Percentiles rank a stretch among this genome's conserved stretches.
Conservation (phyloP, 2,888 invertebrate genomes). For the Ormyrus nitidulus region DNA sequence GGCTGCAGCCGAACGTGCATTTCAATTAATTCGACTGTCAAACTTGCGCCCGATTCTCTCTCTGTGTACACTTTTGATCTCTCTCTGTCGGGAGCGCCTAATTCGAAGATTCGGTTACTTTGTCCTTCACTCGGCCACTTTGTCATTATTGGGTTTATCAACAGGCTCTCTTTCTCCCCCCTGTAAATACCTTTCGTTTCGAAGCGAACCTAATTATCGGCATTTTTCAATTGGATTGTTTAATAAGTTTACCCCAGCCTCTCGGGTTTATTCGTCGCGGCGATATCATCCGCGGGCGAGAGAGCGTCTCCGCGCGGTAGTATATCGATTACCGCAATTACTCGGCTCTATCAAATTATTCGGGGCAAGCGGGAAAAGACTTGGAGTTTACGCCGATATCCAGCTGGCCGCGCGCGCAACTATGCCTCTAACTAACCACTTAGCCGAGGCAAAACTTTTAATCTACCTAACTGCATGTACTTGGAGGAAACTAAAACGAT, state of each 20-base stretch:
- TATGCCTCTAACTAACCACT: constrained; percentile 24
- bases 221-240: too few relatives aligned
- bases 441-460: constrained; percentile 35
- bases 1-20: neutral
- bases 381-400: too few relatives aligned
- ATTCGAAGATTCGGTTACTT: neutral
- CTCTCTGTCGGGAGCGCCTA: neutral
- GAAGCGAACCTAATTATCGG: too few relatives aligned
- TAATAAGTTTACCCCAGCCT: too few relatives aligned
- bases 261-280: too few relatives aligned
- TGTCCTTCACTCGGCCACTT: neutral
- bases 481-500: constrained; percentile 2
- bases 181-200: too few relatives aligned
- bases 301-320: too few relatives aligned
- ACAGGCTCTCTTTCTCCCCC: too few relatives aligned
- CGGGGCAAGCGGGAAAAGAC: constrained; percentile 9
- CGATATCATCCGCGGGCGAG: too few relatives aligned
- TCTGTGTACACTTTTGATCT: constrained; percentile 13
- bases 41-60: neutral
- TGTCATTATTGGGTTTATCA: too few relatives aligned
- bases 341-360: constrained; percentile 4
- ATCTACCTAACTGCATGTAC: constrained; percentile 23
- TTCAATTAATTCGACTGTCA: constrained; percentile 44
- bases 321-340: constrained; percentile 14
- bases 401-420: neutral